Evolutionary conservation across 64 coral and sea anemone genomes (phyloP).

Genomic region (Pocillopora verrucosa): DNA sequence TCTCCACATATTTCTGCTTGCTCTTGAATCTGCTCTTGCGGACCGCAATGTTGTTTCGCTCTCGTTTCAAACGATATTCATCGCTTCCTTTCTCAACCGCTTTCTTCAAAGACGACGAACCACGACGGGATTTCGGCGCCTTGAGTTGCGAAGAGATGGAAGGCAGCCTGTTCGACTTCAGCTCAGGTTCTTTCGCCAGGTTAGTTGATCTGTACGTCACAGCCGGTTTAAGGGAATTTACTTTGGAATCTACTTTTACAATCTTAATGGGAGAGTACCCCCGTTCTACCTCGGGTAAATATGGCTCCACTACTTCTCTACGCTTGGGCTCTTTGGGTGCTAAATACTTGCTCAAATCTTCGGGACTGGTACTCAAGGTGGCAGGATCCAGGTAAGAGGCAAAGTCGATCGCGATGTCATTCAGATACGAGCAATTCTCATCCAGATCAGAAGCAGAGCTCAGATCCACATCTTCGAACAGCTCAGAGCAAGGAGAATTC

Average conservation of each 20-base stretch:
- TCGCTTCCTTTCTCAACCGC: constrained; percentile 55
- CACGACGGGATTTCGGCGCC: constrained; percentile 73
- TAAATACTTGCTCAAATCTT: constrained; percentile 91
- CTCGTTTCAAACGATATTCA: constrained; percentile 93
- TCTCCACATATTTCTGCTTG: constrained; percentile 92
- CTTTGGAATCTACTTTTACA: constrained; percentile 66
- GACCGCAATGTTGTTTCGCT: constrained; percentile 98
- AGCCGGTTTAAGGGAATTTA: constrained; percentile 74
- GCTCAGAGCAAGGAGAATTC: constrained; percentile 88
- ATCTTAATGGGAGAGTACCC: constrained; percentile 59
- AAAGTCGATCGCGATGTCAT: constrained; percentile 94
- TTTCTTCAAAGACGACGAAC: constrained; percentile 56
- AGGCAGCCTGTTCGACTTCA: constrained; percentile 63
- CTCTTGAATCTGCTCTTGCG: constrained; percentile 98
- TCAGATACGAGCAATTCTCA: constrained; percentile 79
- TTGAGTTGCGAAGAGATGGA: constrained; percentile 82
- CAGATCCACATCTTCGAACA: constrained; percentile 88
- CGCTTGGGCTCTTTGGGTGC: constrained; percentile 63
- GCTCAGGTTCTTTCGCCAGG: constrained; percentile 43
- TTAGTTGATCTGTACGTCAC: constrained; percentile 67
- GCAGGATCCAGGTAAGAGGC: constrained; percentile 92
- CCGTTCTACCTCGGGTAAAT: constrained; percentile 82
- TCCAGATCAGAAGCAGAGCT: constrained; percentile 80
- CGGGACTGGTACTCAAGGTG: constrained; percentile 79
- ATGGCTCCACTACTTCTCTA: constrained; percentile 71